phyloP scores from a whole-genome alignment of 2,888 invertebrate species.

The Agrotis clavis region DNA sequence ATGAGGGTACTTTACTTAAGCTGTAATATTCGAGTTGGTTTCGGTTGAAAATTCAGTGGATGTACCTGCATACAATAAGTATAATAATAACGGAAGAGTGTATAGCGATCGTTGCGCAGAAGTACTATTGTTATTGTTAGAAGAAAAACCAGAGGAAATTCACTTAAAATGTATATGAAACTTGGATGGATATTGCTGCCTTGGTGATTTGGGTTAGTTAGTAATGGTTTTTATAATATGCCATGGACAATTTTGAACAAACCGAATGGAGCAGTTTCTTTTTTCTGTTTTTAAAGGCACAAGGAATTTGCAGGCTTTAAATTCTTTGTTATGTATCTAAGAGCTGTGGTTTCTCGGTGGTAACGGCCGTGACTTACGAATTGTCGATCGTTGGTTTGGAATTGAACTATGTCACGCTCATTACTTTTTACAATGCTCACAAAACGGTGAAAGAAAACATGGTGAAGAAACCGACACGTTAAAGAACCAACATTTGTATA shows the following conservation, averaged over 20 bases:
- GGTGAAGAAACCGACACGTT: no score
- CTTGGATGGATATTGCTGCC: not conserved
- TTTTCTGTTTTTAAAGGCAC: not conserved
- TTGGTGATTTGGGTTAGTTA: not conserved
- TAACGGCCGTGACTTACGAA: no score
- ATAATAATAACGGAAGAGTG: conserved; percentile 45
- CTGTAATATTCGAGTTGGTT: conserved; percentile 53
- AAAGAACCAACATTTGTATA: no score
- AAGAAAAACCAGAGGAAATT: conserved; percentile 19
- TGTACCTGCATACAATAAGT: conserved; percentile 43
- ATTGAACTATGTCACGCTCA: no score
- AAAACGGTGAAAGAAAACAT: no score
- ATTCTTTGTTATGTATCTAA: not conserved
- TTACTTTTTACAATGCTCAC: no score
- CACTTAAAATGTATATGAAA: conserved; percentile 7
- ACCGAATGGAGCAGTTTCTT: not conserved
- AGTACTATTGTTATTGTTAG: conserved; percentile 49
- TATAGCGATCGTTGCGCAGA: conserved; percentile 50
- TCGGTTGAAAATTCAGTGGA: conserved; percentile 42
- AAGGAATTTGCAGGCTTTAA: not conserved
- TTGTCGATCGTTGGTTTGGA: no score
- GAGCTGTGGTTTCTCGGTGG: no score
- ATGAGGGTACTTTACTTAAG: conserved; percentile 58
- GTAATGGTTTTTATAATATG: not conserved
- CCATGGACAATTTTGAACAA: not conserved